Evolutionary conservation across 1,140 invertebrate species (phyloP).

Genomic region (Dendrolimus punctatus): DNA sequence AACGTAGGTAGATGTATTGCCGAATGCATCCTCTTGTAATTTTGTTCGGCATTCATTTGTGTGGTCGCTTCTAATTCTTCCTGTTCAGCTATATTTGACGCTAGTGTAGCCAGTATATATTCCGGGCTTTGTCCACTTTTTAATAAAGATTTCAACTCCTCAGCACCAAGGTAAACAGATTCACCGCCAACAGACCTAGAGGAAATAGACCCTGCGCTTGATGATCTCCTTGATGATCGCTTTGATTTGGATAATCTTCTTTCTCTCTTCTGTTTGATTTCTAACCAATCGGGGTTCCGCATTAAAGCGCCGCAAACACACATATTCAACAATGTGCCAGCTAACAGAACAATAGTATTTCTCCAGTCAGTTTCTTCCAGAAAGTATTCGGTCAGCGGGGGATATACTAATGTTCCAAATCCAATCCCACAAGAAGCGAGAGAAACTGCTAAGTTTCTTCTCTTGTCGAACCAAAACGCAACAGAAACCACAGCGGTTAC

Average conservation of each 20-base stretch:
- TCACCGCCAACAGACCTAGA: constrained; percentile 49
- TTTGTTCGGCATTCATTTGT: constrained; percentile 46
- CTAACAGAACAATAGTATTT: constrained; percentile 83
- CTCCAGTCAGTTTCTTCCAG: constrained; percentile 87
- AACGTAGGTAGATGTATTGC: constrained; percentile 57
- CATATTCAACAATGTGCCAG: constrained; percentile 88
- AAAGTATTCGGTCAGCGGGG: constrained; percentile 80
- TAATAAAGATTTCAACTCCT: constrained; percentile 47
- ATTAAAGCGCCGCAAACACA: constrained; percentile 90
- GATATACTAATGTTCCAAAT: constrained; percentile 81
- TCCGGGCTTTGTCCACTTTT: constrained; percentile 56
- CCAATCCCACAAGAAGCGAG: constrained; percentile 59
- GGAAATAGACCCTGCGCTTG: constrained; percentile 43
- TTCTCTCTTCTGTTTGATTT: constrained; percentile 48
- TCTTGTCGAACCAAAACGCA: constrained; percentile 96
- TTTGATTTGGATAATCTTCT: constrained; percentile 32
- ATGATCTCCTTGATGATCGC: constrained; percentile 31
- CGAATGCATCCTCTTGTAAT: constrained; percentile 46
- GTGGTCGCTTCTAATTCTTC: constrained; percentile 53
- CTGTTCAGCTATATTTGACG: constrained; percentile 46
- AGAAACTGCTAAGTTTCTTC: constrained; percentile 87
- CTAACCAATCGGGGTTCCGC: constrained; percentile 85
- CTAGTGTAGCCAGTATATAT: constrained; percentile 48
- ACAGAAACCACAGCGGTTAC: constrained; percentile 93
- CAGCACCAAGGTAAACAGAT: constrained; percentile 39